Base-by-base conservation (phyloP, 2,888 invertebrate genomes). In the Drosophila prolongata region DNA sequence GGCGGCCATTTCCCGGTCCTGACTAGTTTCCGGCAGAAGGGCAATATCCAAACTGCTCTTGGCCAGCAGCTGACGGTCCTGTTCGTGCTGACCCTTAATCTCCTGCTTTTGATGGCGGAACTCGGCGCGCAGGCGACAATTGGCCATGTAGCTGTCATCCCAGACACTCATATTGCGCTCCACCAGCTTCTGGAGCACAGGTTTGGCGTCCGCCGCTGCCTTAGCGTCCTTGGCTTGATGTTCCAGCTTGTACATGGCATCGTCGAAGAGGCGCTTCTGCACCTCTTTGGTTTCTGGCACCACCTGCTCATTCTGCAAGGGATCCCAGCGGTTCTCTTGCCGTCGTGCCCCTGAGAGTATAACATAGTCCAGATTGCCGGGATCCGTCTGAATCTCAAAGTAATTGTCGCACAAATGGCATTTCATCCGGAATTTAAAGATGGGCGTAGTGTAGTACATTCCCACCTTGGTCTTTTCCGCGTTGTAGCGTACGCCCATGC, bases 291-390 rank as follows among this genome's bases (percentile, higher is more conserved):
- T 98, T 89, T 97, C 97, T 0, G 97, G 96, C 0, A 97, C 97
- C 64, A 97, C 95, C 91, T 99, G 99, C 52, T 97, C 98, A 93
- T 99, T 99, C 82, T 98, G 96, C 37, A 95, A 8, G 95, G 99
- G 98, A 93, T 99, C 99, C 98, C 99, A 99, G 77, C 99, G 94
- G 91, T 98, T 98, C 92, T 99, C 99, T 92, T 99, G 99, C 0
- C 99, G 93, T 80, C 98, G 94, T 3, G 99, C 99, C 0, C 99
- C 99, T 58, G 96, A 97, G 14, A 98, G 94, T 87, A 99, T 97
- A 1, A 97, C 96, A 93, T 99, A 99, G 92, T 99, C 99, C 83
- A 99, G 94, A 93, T 99, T 99, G 65, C 95, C 98, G 62, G 99
- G 99, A 94, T 99, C 99, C 13, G 99, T 99, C 93, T 98, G 97